These are phyloP conservation scores for Eretmocerus hayati DNA, from an alignment of 2,888 invertebrate species.

Conservation along the genomic window DNA sequence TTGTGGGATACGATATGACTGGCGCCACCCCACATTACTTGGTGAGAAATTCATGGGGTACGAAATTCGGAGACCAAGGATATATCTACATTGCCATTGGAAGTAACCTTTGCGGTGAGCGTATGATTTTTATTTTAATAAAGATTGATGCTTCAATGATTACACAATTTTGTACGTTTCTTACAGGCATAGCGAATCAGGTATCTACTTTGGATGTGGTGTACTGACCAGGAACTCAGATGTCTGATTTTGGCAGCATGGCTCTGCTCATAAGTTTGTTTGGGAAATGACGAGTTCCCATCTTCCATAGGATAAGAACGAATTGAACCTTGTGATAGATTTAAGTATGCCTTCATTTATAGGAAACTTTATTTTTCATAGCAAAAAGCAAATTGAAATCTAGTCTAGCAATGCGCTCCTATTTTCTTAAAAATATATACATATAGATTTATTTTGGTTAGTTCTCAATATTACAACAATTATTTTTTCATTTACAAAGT, in stretches of 20 bases:
- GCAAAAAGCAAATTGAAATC: no score
- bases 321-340: no score
- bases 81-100: conserved; percentile 72
- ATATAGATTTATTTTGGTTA: no score
- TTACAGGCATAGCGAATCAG: conserved; percentile 57
- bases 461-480: not conserved
- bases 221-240: no score
- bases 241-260: no score
- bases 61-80: conserved; percentile 66
- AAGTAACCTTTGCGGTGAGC: conserved; percentile 66
- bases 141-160: conserved; percentile 23
- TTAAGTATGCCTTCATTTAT: no score
- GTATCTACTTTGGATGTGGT: conserved; percentile 56
- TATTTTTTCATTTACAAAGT: conserved; percentile 7
- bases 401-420: no score
- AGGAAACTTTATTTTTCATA: no score
- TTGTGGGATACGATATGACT: conserved; percentile 74
- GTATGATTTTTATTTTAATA: not conserved
- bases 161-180: not conserved
- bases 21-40: conserved; percentile 72
- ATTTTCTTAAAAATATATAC: no score
- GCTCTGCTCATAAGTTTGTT: no score
- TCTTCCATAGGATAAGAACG: no score
- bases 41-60: conserved; percentile 80
- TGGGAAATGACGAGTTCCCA: no score